Conservation (phyloP, 2,113 vertebrate genomes). For the Muntiacus muntjak region DNA sequence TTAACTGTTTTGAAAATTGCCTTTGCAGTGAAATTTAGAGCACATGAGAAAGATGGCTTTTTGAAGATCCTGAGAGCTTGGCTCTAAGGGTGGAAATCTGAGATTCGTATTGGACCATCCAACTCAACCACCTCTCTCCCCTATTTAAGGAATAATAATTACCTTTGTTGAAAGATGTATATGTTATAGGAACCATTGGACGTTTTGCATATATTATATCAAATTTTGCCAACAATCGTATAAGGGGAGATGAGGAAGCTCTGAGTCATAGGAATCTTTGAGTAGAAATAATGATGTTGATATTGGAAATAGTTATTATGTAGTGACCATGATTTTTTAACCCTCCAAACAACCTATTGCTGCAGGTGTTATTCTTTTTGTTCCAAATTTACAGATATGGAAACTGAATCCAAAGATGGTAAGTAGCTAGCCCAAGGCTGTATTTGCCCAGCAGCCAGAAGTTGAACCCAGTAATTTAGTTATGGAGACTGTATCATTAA, state of each 20-base stretch:
- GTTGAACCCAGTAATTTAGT: neutral
- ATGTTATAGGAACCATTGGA: neutral
- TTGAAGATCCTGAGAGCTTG: neutral
- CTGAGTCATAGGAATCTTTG: neutral
- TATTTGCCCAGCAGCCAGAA: neutral
- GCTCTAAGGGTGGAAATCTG: neutral
- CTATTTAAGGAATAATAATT: neutral
- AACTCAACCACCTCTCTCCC: neutral
- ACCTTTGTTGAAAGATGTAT: neutral
- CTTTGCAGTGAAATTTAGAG: constrained; percentile 20
- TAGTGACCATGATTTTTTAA: neutral
- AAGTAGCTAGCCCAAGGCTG: neutral
- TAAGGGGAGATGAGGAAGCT: neutral
- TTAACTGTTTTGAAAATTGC: constrained; percentile 27
- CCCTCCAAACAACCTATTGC: neutral
- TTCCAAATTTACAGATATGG: neutral
- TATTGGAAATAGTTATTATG: neutral
- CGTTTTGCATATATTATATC: neutral
- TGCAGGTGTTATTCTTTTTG: neutral
- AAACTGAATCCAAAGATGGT: neutral
- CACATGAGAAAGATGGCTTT: neutral
- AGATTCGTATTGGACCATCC: neutral
- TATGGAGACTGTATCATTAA: neutral
- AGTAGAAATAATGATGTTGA: neutral
- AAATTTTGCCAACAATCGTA: neutral